Evolutionary conservation across 2,888 invertebrate genomes (phyloP).

Genomic region (Sepioteuthis lessoniana): DNA sequence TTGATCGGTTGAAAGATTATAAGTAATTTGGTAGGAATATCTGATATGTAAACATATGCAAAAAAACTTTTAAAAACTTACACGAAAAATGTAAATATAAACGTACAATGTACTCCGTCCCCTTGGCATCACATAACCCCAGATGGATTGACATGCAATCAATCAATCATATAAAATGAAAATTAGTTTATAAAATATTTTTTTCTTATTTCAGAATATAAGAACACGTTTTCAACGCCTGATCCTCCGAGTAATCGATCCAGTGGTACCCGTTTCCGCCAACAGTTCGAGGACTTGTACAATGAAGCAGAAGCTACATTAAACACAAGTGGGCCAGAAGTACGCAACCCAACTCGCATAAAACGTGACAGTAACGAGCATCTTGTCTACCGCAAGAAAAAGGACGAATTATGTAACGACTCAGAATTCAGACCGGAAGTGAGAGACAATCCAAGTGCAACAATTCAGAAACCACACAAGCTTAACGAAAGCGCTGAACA

Average conservation of each 20-base stretch:
- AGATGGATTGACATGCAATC: no score
- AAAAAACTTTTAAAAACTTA: no score
- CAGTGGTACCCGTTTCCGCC: not conserved
- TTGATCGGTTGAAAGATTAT: no score
- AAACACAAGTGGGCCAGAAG: not conserved
- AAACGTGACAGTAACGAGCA: not conserved
- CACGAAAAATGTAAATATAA: no score
- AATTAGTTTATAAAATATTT: not conserved
- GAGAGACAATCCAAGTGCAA: not conserved
- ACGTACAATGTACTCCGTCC: no score
- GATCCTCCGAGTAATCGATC: not conserved
- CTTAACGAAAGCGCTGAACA: not conserved
- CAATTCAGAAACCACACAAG: not conserved
- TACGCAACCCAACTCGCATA: conserved; percentile 5
- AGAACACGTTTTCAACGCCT: conserved; percentile 5
- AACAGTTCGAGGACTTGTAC: not conserved
- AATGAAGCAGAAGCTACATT: not conserved
- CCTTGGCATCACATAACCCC: no score
- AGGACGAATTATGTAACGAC: not conserved
- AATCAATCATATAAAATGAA: no score
- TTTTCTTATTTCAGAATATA: conserved; percentile 2
- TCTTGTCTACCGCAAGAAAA: not conserved
- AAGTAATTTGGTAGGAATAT: no score
- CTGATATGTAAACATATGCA: no score
- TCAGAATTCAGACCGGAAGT: not conserved